Conservation (phyloP, 1,140 invertebrate genomes). For the Artemia franciscana region DNA sequence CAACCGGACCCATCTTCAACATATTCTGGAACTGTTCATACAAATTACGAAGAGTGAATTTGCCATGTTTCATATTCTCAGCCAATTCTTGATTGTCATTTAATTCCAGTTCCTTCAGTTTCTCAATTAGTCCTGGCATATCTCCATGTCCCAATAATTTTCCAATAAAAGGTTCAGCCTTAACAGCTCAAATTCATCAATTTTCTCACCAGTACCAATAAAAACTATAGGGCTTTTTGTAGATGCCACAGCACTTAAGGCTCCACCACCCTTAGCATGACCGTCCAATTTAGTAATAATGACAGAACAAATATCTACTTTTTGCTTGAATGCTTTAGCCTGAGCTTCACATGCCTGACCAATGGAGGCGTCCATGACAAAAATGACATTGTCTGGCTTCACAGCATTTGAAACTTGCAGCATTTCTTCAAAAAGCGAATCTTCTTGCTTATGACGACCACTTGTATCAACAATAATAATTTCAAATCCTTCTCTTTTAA, state of each 20-base stretch:
- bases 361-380: constrained; percentile 99
- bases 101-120: too few species aligned
- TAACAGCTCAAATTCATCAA: constrained; percentile 98
- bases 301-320: too few species aligned
- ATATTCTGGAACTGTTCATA: constrained; percentile 99
- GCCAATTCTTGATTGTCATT: constrained; percentile 97
- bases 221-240: too few species aligned
- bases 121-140: constrained; percentile 97
- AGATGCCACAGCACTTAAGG: too few species aligned
- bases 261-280: constrained; percentile 98
- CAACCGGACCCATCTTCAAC: constrained; percentile 99
- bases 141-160: constrained; percentile 99
- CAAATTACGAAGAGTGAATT: too few species aligned
- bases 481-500: constrained; percentile 96
- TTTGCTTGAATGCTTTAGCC: too few species aligned
- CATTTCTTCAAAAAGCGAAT: constrained; percentile 99
- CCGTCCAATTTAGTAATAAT: constrained; percentile 99
- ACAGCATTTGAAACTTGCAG: constrained; percentile 93
- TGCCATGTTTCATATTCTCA: constrained; percentile 98
- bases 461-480: constrained; percentile 99
- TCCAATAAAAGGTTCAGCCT: constrained; percentile 97
- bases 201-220: too few species aligned
- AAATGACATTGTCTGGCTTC: constrained; percentile 90
- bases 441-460: too few species aligned
- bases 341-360: too few species aligned